phyloP scores from a whole-genome alignment of 2,888 invertebrate species.

The Pomacea canaliculata region DNA sequence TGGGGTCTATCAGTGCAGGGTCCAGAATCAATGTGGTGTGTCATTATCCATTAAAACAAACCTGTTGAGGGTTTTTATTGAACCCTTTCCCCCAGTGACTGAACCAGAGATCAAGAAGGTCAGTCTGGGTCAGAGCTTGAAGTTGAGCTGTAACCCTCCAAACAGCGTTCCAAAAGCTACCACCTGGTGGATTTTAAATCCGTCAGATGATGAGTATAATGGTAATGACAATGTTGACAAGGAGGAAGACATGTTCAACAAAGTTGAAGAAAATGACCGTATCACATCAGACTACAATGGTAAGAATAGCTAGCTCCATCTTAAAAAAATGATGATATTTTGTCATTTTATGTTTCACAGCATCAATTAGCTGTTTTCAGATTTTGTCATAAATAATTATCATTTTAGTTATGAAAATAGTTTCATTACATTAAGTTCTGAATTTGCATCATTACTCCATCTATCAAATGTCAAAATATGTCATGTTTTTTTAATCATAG shows the following conservation, averaged over 20 bases:
- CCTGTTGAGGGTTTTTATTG: constrained; percentile 81
- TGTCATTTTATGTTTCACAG: too few species aligned
- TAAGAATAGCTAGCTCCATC: constrained; percentile 12
- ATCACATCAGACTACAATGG: constrained; percentile 92
- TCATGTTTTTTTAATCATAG: too few species aligned
- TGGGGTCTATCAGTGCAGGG: constrained; percentile 90
- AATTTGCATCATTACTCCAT: not conserved
- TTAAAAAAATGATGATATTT: not conserved
- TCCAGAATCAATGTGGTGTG: constrained; percentile 88
- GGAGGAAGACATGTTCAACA: constrained; percentile 47
- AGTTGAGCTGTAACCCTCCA: constrained; percentile 90
- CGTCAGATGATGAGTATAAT: constrained; percentile 76
- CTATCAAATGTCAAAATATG: too few species aligned
- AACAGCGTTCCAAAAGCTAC: constrained; percentile 70
- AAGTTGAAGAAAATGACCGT: constrained; percentile 76
- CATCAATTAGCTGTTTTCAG: too few species aligned
- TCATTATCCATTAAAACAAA: constrained; percentile 97
- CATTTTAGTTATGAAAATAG: not conserved
- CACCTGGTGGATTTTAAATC: constrained; percentile 33
- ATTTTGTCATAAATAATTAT: too few species aligned
- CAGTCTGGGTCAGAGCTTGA: constrained; percentile 83
- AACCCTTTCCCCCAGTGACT: constrained; percentile 34
- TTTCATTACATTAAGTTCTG: not conserved
- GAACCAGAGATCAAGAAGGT: constrained; percentile 20
- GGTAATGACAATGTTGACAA: constrained; percentile 95